Evolutionary conservation across 2,888 invertebrate genomes (phyloP).

Genomic region (Philereme transversata): DNA sequence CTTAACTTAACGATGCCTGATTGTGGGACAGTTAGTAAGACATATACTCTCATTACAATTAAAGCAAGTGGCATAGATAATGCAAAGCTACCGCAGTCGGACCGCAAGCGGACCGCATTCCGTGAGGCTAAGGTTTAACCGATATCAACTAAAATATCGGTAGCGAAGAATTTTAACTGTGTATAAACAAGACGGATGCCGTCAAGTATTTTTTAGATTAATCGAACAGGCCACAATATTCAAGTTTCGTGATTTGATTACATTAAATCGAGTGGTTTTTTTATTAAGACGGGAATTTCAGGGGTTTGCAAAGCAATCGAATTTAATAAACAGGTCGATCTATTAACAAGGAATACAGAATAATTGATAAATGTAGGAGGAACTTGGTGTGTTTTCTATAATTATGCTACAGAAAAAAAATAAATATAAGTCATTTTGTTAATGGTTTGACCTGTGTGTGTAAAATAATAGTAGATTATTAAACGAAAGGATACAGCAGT

Average conservation of each 20-base stretch:
- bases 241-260: constrained; percentile 36
- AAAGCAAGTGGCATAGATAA: no score
- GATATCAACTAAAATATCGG: constrained; percentile 40
- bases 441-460: no score
- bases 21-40: no score
- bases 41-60: no score
- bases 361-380: no score
- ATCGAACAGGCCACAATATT: constrained; percentile 52
- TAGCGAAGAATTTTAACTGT: constrained; percentile 59
- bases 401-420: no score
- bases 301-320: background rate
- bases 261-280: constrained; percentile 30
- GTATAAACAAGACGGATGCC: constrained; percentile 53
- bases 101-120: background rate
- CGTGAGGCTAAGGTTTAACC: background rate
- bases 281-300: constrained; percentile 10
- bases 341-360: no score
- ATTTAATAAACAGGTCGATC: background rate
- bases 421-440: no score
- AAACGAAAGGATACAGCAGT: no score
- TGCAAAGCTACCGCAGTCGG: background rate
- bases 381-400: no score
- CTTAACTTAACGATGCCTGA: no score
- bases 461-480: no score
- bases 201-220: constrained; percentile 53